Conservation (phyloP, 1,140 invertebrate species). For the Solenopsis invicta region DNA sequence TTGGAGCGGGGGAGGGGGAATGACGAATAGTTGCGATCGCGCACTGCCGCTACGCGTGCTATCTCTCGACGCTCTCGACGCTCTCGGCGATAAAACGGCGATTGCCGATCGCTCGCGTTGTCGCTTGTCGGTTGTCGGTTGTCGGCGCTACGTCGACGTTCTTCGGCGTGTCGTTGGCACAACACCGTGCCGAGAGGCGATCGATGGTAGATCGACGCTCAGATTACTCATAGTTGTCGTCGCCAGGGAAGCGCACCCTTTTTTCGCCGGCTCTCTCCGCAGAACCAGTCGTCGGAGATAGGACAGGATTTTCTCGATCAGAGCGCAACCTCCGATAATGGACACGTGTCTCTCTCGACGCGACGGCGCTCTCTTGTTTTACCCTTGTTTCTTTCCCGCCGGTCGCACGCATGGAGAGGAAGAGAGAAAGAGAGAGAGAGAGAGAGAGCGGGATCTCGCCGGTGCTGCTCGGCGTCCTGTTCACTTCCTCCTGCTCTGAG, state of each 20-base stretch:
- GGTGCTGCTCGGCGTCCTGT: slow-evolving; percentile 42
- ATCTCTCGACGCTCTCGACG: no score
- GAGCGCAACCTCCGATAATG: slow-evolving; percentile 22
- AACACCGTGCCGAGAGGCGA: slow-evolving; percentile 6
- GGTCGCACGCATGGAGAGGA: neutral
- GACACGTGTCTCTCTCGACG: neutral
- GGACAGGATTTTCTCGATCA: slow-evolving; percentile 15
- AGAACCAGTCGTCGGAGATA: slow-evolving; percentile 17
- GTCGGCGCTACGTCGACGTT: neutral
- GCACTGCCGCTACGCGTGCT: neutral
- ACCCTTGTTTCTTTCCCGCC: neutral
- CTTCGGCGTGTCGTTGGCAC: slow-evolving; percentile 5
- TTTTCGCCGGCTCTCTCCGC: neutral
- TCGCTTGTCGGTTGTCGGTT: no score
- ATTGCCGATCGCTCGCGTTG: slow-evolving; percentile 49
- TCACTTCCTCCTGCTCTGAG: slow-evolving; percentile 56
- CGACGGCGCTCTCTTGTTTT: neutral
- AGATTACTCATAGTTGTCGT: slow-evolving; percentile 44
- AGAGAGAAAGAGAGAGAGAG: no score
- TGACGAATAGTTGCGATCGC: slow-evolving; percentile 14
- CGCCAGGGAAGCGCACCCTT: neutral
- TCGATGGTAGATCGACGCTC: neutral
- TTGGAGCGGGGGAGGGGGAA: neutral
- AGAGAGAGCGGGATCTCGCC: neutral
- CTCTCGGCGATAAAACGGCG: slow-evolving; percentile 57